Conservation (phyloP, 2,113 vertebrate species). For the Amphiprion ocellaris region DNA sequence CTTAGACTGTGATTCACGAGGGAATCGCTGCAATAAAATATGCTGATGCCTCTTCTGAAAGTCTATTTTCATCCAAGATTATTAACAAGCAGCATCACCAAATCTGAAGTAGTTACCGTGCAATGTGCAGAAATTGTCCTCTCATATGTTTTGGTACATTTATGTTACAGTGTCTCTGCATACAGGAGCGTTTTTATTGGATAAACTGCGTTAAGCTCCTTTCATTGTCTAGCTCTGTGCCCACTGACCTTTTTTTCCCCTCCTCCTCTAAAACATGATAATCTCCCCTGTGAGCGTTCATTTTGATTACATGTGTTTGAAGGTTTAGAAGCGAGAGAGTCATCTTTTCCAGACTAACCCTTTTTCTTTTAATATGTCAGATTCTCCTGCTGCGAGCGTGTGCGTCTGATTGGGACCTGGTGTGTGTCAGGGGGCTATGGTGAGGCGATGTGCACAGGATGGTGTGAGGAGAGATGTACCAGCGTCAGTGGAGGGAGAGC, state of each 20-base stretch:
- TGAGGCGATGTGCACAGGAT: constrained; percentile 76
- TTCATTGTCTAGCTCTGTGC: constrained; percentile 32
- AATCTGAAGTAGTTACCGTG: constrained; percentile 7
- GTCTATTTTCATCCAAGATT: constrained; percentile 12
- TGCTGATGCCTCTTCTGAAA: constrained; percentile 17
- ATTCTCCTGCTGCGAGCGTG: constrained; percentile 26
- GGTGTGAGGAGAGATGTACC: constrained; percentile 72
- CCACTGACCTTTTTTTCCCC: constrained; percentile 54
- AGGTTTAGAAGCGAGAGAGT: constrained; percentile 13
- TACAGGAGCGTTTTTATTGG: constrained; percentile 3
- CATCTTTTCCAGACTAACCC: constrained; percentile 42
- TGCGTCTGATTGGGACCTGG: constrained; percentile 58
- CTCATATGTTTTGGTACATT: constrained; percentile 11
- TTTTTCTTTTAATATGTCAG: constrained; percentile 54
- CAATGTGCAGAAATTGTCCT: not conserved
- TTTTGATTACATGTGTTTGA: constrained; percentile 45
- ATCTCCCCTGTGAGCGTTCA: constrained; percentile 44
- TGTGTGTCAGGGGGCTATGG: constrained; percentile 76
- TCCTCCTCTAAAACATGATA: constrained; percentile 30
- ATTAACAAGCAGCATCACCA: not conserved
- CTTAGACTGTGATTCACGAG: constrained; percentile 7
- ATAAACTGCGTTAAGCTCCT: constrained; percentile 45
- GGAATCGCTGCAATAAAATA: constrained; percentile 10
- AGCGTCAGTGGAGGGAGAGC: constrained; percentile 40
- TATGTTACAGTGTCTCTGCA: not conserved